Evolutionary conservation across 2,888 invertebrate species (phyloP), one percentile per base, ranked within the genome.

Genomic region (Dugesia japonica): DNA sequence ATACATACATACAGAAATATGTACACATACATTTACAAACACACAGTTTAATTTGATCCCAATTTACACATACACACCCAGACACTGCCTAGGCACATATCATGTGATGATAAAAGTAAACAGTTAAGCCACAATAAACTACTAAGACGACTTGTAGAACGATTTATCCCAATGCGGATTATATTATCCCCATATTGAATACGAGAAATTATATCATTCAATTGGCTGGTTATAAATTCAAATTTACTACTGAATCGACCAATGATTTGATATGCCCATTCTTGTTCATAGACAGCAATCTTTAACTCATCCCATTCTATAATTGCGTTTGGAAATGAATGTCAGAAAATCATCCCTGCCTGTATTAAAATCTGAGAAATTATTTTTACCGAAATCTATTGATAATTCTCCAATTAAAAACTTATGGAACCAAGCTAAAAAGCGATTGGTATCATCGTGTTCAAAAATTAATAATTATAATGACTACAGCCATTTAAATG

Each of bases 321-420:
- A 20, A n/a, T 56, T 23, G 20, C n/a, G 17, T 56, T 56, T 56
- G n/a, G 7, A 56, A 56, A 56, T 56, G 56, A 56, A 23, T 23
- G 17, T 56, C 56, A 56, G 56, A 56, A 56, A 56, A 56, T 56
- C 56, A n/a, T 56, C 56, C n/a, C 56, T 56, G n/a, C 56, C 56
- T 9, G 56, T 56, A 4, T 56, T n/a, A 4, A 56, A 23, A 56
- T 13, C 4, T 23, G 56, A 56, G 56, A 56, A 56, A 23, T 56
- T 56, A n/a, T 23, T 56, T 23, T n/a, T 23, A 1, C 56, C 56
- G 23, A 56, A 56, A 56, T 56, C 56, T 23, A 23, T 9, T 23
- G 56, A 56, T 7, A 1, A 4, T 1, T 56, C 56, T 1, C 9
- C 56, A 23, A 56, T 56, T n/a, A 56, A 56, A 23, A 13, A 4